Percentiles rank a stretch among this genome's conserved stretches.
phyloP scores from a whole-genome alignment of 2,888 invertebrate genomes.

The Lamellibrachia satsuma region DNA sequence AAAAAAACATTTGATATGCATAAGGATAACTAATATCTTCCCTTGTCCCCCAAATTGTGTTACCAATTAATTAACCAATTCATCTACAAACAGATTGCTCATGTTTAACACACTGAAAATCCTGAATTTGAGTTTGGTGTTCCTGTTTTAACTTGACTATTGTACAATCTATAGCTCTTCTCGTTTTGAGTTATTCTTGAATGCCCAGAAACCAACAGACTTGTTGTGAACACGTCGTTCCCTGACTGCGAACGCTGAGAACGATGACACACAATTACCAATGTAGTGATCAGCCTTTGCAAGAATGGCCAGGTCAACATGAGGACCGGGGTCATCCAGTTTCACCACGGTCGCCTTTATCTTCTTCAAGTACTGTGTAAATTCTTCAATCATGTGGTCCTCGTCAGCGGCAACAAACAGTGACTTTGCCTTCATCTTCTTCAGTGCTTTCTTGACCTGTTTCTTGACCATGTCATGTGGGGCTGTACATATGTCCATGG shows the following conservation, averaged over 20 bases:
- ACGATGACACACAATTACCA: slow-evolving; percentile 97
- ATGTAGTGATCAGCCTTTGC: slow-evolving; percentile 92
- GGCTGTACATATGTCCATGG: slow-evolving; percentile 87
- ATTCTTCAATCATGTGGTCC: slow-evolving; percentile 81
- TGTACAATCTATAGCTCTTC: slow-evolving; percentile 33
- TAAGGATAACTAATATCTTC: background rate
- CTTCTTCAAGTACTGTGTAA: slow-evolving; percentile 28
- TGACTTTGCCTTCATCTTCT: slow-evolving; percentile 79
- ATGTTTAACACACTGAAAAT: background rate
- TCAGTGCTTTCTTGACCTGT: slow-evolving; percentile 80
- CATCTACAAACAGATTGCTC: background rate
- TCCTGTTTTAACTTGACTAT: background rate
- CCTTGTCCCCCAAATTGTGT: background rate
- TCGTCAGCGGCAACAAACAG: slow-evolving; percentile 94
- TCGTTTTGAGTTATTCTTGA: slow-evolving; percentile 33
- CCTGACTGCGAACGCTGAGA: slow-evolving; percentile 92
- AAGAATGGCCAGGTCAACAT: slow-evolving; percentile 89
- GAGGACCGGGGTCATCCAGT: slow-evolving; percentile 75
- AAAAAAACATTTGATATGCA: background rate
- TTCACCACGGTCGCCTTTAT: slow-evolving; percentile 71
- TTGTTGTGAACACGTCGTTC: slow-evolving; percentile 85
- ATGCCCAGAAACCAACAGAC: slow-evolving; percentile 87
- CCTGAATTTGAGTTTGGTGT: background rate
- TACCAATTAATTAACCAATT: background rate
- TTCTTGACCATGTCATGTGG: slow-evolving; percentile 74